phyloP scores from a whole-genome alignment of 2,888 invertebrate genomes.

The Microplitis deprimator region DNA sequence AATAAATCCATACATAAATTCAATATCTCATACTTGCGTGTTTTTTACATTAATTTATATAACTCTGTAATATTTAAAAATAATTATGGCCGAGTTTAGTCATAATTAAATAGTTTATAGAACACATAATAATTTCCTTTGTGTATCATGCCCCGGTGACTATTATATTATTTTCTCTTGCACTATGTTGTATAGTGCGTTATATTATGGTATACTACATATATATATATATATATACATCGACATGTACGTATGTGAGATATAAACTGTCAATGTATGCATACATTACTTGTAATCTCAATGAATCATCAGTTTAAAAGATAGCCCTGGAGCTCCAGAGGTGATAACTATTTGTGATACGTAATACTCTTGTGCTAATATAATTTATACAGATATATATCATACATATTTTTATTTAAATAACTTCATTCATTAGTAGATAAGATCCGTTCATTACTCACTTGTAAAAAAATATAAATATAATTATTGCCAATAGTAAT shows the following conservation, averaged over 20 bases:
- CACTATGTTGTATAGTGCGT: slow-evolving; percentile 2
- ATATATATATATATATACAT: not conserved
- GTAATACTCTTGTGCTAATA: not conserved
- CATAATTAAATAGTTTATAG: not conserved
- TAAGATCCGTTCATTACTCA: not conserved
- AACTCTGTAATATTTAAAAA: not conserved
- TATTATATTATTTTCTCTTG: not conserved
- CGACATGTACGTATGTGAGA: slow-evolving; percentile 18
- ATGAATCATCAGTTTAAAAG: slow-evolving; percentile 55
- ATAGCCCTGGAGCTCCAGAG: slow-evolving; percentile 23
- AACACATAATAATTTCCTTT: slow-evolving; percentile 9
- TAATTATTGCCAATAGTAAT: not conserved
- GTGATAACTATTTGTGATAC: slow-evolving; percentile 17
- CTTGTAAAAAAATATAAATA: not conserved
- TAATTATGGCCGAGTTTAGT: not conserved
- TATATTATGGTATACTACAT: not conserved
- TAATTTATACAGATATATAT: not conserved
- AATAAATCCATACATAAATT: not conserved
- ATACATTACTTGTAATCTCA: slow-evolving; percentile 46
- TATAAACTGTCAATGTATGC: slow-evolving; percentile 44
- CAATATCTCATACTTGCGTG: not conserved
- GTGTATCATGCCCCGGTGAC: slow-evolving; percentile 5
- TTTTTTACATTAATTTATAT: not conserved
- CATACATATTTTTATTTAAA: not conserved
- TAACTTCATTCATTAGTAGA: not conserved